Percentiles rank a stretch among this genome's conserved stretches.
These are phyloP conservation scores for Peromyscus maniculatus DNA, from an alignment of 2,113 vertebrate genomes.

Conservation along the genomic window DNA sequence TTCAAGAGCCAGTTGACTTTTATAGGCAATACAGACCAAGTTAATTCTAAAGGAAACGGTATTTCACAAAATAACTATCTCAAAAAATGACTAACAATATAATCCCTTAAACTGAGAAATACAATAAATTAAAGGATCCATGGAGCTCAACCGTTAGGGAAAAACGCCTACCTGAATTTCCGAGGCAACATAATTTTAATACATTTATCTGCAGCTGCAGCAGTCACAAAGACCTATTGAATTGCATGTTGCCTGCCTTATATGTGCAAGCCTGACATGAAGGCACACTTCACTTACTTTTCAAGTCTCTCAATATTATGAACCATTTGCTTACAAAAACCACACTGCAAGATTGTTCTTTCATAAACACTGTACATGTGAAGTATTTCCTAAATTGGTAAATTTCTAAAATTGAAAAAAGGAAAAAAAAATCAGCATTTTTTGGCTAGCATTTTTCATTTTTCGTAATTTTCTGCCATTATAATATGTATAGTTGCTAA, in stretches of 20 bases:
- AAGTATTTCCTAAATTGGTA: background rate
- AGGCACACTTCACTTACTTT: background rate
- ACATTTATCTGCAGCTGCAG: background rate
- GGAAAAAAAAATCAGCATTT: constrained; percentile 15
- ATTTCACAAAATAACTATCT: constrained; percentile 32
- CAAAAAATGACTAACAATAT: constrained; percentile 15
- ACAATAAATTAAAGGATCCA: constrained; percentile 7
- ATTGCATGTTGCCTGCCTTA: background rate
- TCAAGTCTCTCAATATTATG: background rate
- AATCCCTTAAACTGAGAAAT: constrained; percentile 7
- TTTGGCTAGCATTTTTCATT: background rate
- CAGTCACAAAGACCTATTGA: background rate
- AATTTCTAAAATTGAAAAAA: constrained; percentile 50
- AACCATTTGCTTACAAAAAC: too few relatives aligned
- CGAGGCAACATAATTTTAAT: background rate
- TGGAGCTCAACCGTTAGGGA: background rate
- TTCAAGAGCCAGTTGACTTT: background rate
- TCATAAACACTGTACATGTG: background rate
- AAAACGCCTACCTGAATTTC: constrained; percentile 11
- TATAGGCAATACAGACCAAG: background rate
- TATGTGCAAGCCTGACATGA: background rate
- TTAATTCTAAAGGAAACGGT: constrained; percentile 15
- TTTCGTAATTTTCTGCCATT: background rate
- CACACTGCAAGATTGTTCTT: background rate
- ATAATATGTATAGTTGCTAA: background rate